phyloP scores from a whole-genome alignment of 2,888 invertebrate genomes.

The Ametastegia equiseti region DNA sequence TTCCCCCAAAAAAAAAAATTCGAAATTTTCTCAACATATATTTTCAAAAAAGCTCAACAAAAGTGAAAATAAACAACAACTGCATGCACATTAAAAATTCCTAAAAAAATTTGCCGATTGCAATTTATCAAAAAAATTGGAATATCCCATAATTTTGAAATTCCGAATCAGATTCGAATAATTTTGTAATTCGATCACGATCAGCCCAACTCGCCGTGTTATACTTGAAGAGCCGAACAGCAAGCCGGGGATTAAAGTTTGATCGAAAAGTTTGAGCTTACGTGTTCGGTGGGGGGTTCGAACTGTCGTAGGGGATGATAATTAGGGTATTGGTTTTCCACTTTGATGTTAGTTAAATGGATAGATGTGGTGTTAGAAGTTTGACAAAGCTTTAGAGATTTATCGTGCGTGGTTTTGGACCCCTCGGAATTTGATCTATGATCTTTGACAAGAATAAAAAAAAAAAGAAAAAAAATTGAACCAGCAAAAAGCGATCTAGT shows the following conservation, averaged over 20 bases:
- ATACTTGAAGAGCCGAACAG: background rate
- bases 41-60: background rate
- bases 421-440: too few relatives aligned
- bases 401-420: background rate
- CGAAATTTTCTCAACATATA: too few relatives aligned
- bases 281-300: background rate
- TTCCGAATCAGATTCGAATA: background rate
- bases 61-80: too few relatives aligned
- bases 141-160: background rate
- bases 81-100: too few relatives aligned
- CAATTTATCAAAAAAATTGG: background rate
- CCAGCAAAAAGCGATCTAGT: background rate
- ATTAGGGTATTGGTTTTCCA: background rate
- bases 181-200: background rate
- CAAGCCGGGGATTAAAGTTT: background rate
- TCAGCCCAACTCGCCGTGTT: background rate
- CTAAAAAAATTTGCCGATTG: background rate
- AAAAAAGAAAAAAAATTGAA: too few relatives aligned
- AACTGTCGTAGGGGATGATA: constrained; percentile 2
- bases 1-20: background rate
- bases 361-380: too few relatives aligned
- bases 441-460: too few relatives aligned
- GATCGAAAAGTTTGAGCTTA: background rate
- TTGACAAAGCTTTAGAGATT: too few relatives aligned
- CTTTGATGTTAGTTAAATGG: background rate